Conservation (phyloP, 2,113 vertebrate genomes). For the Cygnus buccinator region DNA sequence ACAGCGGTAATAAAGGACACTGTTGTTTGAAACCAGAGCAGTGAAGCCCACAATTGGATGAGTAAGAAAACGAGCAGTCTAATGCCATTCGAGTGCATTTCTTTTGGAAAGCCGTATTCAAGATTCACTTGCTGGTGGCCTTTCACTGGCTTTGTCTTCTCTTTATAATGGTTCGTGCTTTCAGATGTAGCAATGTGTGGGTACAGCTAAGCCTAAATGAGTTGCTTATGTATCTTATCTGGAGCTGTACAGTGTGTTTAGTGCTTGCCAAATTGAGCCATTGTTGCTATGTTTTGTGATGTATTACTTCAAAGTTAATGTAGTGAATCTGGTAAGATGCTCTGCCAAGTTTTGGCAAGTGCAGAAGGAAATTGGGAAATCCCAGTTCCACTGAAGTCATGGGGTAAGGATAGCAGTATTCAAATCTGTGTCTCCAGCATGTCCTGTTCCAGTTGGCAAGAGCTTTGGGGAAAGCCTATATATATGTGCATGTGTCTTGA, state of each 20-base stretch:
- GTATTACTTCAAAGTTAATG: conserved; percentile 55
- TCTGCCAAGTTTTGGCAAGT: conserved; percentile 50
- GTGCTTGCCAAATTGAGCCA: conserved; percentile 39
- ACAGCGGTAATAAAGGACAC: not conserved
- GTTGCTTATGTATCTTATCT: conserved; percentile 33
- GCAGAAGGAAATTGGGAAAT: conserved; percentile 30
- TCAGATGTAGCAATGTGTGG: not conserved
- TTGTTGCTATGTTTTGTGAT: conserved; percentile 31
- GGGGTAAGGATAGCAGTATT: not conserved
- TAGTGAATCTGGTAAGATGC: conserved; percentile 45
- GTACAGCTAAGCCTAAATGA: conserved; percentile 26
- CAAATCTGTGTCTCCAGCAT: not conserved
- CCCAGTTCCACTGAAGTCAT: not conserved
- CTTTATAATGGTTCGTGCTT: not conserved
- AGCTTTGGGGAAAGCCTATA: not conserved
- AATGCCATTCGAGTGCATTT: conserved; percentile 40
- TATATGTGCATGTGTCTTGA: not conserved
- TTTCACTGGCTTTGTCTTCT: conserved; percentile 34
- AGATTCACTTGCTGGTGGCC: conserved; percentile 7
- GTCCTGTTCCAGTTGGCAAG: not conserved
- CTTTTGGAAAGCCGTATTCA: not conserved
- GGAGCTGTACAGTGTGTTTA: not conserved
- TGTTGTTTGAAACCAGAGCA: conserved; percentile 33
- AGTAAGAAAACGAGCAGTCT: not conserved
- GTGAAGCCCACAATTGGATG: conserved; percentile 4